Evolutionary conservation across 2,797 vertebrate genomes (phyloP), one percentile per base, ranked within the genome.

Genomic region (Gobionotothen gibberifrons): DNA sequence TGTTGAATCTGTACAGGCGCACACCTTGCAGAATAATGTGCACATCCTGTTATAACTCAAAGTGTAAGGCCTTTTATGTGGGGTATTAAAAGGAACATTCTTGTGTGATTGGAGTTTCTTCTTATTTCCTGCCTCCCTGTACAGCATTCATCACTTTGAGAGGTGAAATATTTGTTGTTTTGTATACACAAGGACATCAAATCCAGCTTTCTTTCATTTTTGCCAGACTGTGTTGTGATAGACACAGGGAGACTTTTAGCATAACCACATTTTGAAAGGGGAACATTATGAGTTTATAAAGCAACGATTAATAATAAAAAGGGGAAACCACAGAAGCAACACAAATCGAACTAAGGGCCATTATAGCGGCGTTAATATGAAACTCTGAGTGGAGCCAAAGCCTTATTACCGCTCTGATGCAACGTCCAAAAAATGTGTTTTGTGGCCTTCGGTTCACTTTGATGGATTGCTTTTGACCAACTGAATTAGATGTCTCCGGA

Each of bases 401-500:
- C 47, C 54, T 19, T 47, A 22, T 80, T 68, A 57, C 49, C 62
- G 29, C 13, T 73, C 48, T 53, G 53, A 70, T 58, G 51, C 56
- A 72, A 71, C 52, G 64, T 66, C 79, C 48, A 36, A 72, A 72
- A 76, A 79, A 69, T 53, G 44, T 49, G 59, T 64, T 60, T 59
- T 68, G 57, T 55, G 53, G 59, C 73, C 62, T 82, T 40, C 1
- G 21, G 72, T 72, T 72, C 32, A 36, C 44, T 64, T 74, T 80
- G 83, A 86, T 79, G 74, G 61, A 83, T 87, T 49, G 64, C 81
- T 84, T 36, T 81, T 80, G 79, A 81, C 77, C 17, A 32, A 60
- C 46, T 76, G 54, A 81, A 78, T 77, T 73, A 57, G 56, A 81
- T n/a, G 59, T 76, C 62, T 74, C 63, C 0, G 6, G 59, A 69